A percentile compares a stretch with the other conserved stretches of the same genome.
Evolutionary conservation across 2,888 invertebrate genomes (phyloP).

Genomic region (Pegoplata infirma): DNA sequence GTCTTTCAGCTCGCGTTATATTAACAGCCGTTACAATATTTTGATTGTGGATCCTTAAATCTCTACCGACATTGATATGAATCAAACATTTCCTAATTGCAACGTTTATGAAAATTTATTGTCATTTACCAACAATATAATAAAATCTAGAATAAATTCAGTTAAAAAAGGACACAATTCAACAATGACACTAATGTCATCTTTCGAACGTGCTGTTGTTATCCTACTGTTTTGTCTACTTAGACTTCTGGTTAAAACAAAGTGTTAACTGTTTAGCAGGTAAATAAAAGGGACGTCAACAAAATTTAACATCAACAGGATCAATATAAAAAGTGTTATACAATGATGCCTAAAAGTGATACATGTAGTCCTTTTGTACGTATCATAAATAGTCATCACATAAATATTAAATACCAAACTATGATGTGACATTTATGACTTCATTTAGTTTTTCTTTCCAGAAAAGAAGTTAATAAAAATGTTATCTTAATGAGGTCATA

Average conservation of each 20-base stretch:
- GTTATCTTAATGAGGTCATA: constrained; percentile 71
- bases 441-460: constrained; percentile 55
- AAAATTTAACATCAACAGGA: constrained; percentile 8
- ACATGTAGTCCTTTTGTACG: constrained; percentile 21
- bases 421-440: constrained; percentile 73
- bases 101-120: constrained; percentile 17
- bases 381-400: constrained; percentile 74
- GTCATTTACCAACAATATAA: background rate
- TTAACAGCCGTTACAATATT: constrained; percentile 25
- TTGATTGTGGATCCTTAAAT: constrained; percentile 31
- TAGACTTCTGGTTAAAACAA: constrained; percentile 44
- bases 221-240: constrained; percentile 19
- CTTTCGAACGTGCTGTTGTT: constrained; percentile 52
- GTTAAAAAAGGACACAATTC: constrained; percentile 23
- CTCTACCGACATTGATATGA: background rate
- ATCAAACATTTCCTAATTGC: constrained; percentile 24
- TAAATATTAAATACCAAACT: constrained; percentile 68
- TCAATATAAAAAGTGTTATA: constrained; percentile 6
- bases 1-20: constrained; percentile 24
- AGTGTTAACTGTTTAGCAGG: constrained; percentile 54
- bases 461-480: background rate
- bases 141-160: constrained; percentile 24
- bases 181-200: constrained; percentile 41
- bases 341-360: constrained; percentile 33
- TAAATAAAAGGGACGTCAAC: constrained; percentile 36